Evolutionary conservation across 2,888 invertebrate species (phyloP).

Genomic region (Chalcosyrphus nemorum): DNA sequence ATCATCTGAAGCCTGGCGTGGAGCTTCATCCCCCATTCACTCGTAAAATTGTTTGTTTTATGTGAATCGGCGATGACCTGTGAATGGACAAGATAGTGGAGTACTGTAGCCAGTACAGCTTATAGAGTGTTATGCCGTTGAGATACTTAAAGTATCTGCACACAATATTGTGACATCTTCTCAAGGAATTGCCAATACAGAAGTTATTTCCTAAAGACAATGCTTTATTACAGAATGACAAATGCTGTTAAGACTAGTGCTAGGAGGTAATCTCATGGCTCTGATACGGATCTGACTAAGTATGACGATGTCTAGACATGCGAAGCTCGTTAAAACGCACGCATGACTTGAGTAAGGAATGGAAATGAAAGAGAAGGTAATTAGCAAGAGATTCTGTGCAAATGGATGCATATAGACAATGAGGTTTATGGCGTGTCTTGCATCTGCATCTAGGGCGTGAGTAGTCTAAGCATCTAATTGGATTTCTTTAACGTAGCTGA

Average conservation of each 20-base stretch:
- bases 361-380: background rate
- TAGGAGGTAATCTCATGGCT: background rate
- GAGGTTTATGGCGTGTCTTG: background rate
- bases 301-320: constrained; percentile 58
- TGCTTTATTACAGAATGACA: constrained; percentile 34
- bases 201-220: constrained; percentile 13
- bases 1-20: constrained; percentile 37
- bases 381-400: constrained; percentile 3
- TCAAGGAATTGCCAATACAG: constrained; percentile 30
- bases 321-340: constrained; percentile 54
- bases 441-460: constrained; percentile 36
- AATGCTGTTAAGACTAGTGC: constrained; percentile 27
- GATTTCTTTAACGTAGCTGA: no score
- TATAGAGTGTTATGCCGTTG: background rate
- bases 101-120: background rate
- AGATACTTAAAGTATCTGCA: background rate
- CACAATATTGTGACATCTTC: constrained; percentile 39
- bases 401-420: constrained; percentile 13
- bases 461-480: no score
- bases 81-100: background rate
- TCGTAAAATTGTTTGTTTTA: constrained; percentile 52
- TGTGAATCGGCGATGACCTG: constrained; percentile 23
- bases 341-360: constrained; percentile 16
- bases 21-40: constrained; percentile 1
- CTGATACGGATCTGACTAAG: constrained; percentile 32